Evolutionary conservation across 2,797 vertebrate genomes (phyloP).

Genomic region (Siniperca scherzeri): DNA sequence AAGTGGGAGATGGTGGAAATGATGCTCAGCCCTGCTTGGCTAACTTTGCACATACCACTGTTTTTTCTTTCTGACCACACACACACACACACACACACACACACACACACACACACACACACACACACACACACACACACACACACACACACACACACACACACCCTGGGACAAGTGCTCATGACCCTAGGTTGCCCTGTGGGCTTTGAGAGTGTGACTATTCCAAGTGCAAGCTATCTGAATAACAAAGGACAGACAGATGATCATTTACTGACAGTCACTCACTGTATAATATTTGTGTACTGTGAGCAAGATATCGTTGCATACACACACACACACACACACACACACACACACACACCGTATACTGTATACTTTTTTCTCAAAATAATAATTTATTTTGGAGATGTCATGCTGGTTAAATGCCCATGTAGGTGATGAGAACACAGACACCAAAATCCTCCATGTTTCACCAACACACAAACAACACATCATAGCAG

Average conservation of each 20-base stretch:
- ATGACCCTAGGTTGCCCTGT: slow-evolving; percentile 77
- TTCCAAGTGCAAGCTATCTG: slow-evolving; percentile 69
- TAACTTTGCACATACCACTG: slow-evolving; percentile 54
- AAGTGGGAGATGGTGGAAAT: slow-evolving; percentile 58
- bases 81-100: slow-evolving; percentile 24
- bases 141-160: slow-evolving; percentile 38
- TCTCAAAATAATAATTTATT: too few species aligned
- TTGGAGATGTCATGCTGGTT: neutral
- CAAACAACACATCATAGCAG: neutral
- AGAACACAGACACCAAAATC: neutral
- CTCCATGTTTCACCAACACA: neutral
- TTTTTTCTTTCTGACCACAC: slow-evolving; percentile 25
- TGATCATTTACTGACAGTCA: slow-evolving; percentile 54
- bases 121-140: slow-evolving; percentile 32
- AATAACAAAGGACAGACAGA: slow-evolving; percentile 74
- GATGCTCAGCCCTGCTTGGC: slow-evolving; percentile 50
- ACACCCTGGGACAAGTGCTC: slow-evolving; percentile 55
- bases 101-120: slow-evolving; percentile 26
- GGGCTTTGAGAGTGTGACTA: slow-evolving; percentile 74
- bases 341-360: neutral
- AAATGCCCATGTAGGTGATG: neutral
- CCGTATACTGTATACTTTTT: too few species aligned
- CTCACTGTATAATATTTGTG: slow-evolving; percentile 47
- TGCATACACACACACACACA: neutral
- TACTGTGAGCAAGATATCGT: neutral